Evolutionary conservation across 2,113 vertebrate species (phyloP), one percentile per base, ranked within the genome.

Genomic region (Rhinichthys klamathensis): DNA sequence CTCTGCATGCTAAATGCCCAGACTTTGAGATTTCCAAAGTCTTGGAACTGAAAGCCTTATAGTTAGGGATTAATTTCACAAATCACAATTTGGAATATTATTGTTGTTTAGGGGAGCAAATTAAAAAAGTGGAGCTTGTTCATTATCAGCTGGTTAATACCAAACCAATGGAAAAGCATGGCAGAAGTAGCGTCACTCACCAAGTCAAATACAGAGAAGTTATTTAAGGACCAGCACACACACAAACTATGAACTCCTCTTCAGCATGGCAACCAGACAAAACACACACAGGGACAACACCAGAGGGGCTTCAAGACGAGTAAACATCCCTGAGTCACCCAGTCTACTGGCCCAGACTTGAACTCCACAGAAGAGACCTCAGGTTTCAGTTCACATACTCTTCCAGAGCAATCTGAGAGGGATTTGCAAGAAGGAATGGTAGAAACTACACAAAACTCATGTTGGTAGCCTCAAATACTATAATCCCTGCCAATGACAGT

Each of bases 281-380:
- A 46, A 54, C 44, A 75, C 73, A 54, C 46, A 32, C 25, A 16
- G 2, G 8, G 8, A 51, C 46, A 49, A 76, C 7, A 76, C 46
- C 9, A 15, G 74, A 76, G 74, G 74, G 74, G 46, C 49, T 54
- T 74, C 41, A 74, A 38, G 70, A 74, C 70, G n/a, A 8, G 41
- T 46, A 56, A 32, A 76, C 49, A 56, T 76, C 46, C 74, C 4
- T 32, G 74, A 76, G 49, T 56, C 46, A 32, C 27, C 7, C 44
- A 74, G 72, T n/a, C 72, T 27, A 27, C 2, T 75, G 72, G 23
- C 44, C 72, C 74, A 76, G 74, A 56, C 74, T 32, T 76, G 74
- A 76, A 76, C 46, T 30, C 49, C 49, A 56, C 74, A 21, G 49
- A 54, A 56, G 74, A 56, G 16, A 23, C 74, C 8, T 21, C 46